A percentile compares a stretch with the other conserved stretches of the same genome.
phyloP scores from a whole-genome alignment of 2,888 invertebrate genomes.

The Cryptus viduatorius region DNA sequence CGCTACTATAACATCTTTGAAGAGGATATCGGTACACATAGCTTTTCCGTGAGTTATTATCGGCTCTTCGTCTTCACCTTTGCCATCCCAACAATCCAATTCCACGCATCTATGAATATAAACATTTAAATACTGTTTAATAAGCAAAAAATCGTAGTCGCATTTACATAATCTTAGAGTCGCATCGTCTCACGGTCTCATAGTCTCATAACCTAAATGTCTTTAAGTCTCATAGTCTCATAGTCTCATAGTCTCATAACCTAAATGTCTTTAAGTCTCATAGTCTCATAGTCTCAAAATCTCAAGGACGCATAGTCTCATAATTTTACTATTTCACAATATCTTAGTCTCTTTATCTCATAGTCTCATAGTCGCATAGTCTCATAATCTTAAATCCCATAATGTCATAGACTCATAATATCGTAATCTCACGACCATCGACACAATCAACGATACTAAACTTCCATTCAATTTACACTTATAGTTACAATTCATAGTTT shows the following conservation, averaged over 20 bases:
- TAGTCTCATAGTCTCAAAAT: too few relatives aligned
- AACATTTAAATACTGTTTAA: background rate
- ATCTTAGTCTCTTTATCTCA: background rate
- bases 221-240: background rate
- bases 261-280: too few relatives aligned
- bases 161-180: background rate
- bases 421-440: too few relatives aligned
- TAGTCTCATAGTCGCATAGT: background rate
- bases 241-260: background rate
- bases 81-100: conserved; percentile 90
- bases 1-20: conserved; percentile 88
- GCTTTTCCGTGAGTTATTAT: conserved; percentile 92
- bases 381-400: background rate
- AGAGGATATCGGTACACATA: conserved; percentile 90
- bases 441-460: too few relatives aligned
- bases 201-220: too few relatives aligned
- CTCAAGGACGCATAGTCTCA: too few relatives aligned
- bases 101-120: conserved; percentile 87
- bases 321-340: background rate
- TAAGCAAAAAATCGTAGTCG: background rate
- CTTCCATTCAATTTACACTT: too few relatives aligned
- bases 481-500: background rate
- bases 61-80: conserved; percentile 89
- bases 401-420: background rate
- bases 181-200: background rate